These are phyloP conservation scores for Aricia artaxerxes DNA, from an alignment of 2,888 invertebrate genomes.

Conservation along the genomic window DNA sequence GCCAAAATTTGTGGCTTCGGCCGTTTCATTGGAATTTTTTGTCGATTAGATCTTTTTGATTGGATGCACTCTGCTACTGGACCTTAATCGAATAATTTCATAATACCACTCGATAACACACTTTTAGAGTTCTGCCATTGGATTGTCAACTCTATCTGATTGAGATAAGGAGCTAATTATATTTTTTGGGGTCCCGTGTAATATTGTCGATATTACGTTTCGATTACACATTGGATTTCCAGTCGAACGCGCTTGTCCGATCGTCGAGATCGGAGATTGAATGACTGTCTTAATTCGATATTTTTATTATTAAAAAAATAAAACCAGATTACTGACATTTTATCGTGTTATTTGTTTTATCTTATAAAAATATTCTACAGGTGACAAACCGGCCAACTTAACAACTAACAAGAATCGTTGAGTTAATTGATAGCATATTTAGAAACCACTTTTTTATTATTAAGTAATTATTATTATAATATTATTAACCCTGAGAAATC, in stretches of 20 bases:
- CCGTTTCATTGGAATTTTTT: slow-evolving; percentile 65
- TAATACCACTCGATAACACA: slow-evolving; percentile 42
- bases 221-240: slow-evolving; percentile 60
- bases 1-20: slow-evolving; percentile 32
- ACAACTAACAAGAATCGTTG: background rate
- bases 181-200: slow-evolving; percentile 26
- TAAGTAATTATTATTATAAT: no score
- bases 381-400: background rate
- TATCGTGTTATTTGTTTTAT: background rate
- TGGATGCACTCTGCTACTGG: slow-evolving; percentile 65
- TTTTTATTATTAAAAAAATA: slow-evolving; percentile 8
- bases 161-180: slow-evolving; percentile 31
- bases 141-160: slow-evolving; percentile 36
- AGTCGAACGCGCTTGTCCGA: slow-evolving; percentile 54
- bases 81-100: slow-evolving; percentile 49
- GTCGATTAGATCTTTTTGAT: slow-evolving; percentile 69
- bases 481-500: no score
- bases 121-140: slow-evolving; percentile 6
- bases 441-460: no score
- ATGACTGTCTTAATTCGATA: slow-evolving; percentile 29
- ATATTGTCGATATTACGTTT: slow-evolving; percentile 47
- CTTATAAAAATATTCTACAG: background rate
- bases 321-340: slow-evolving; percentile 5
- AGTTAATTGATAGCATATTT: no score
- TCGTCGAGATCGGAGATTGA: slow-evolving; percentile 30